Percentiles rank a stretch among this genome's conserved stretches.
Evolutionary conservation across 2,113 vertebrate species (phyloP).

Genomic region (Noturus placidus): DNA sequence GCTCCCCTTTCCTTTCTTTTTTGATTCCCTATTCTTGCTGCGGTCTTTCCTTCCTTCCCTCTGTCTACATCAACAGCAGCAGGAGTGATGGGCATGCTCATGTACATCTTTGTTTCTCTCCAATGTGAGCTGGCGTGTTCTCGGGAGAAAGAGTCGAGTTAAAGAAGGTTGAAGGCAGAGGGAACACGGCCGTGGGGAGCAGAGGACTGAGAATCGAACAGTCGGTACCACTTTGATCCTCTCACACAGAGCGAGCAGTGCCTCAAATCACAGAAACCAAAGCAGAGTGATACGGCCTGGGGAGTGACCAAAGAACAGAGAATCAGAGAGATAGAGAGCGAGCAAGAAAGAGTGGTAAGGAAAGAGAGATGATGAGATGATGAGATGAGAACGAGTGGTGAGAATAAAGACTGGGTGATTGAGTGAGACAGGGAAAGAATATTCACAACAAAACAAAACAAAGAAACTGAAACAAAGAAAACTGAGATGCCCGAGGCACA

Average conservation of each 20-base stretch:
- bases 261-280: constrained; percentile 31
- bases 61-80: neutral
- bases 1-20: neutral
- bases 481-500: constrained; percentile 31
- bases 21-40: neutral
- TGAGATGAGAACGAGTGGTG: constrained; percentile 1
- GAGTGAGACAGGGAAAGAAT: neutral
- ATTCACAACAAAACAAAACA: neutral
- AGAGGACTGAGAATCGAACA: constrained; percentile 36
- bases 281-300: constrained; percentile 14
- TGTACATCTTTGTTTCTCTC: constrained; percentile 33
- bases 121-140: constrained; percentile 30
- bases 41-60: neutral
- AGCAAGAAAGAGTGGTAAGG: neutral
- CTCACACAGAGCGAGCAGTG: neutral
- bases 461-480: constrained; percentile 10
- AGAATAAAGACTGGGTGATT: constrained; percentile 4
- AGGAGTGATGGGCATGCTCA: neutral
- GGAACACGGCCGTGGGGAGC: constrained; percentile 25
- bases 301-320: constrained; percentile 21
- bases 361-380: constrained; percentile 27
- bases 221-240: constrained; percentile 44
- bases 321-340: neutral
- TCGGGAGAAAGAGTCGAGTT: constrained; percentile 29
- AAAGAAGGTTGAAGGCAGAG: constrained; percentile 2